Conservation (phyloP, 2,888 invertebrate genomes). For the Acleris emargana region DNA sequence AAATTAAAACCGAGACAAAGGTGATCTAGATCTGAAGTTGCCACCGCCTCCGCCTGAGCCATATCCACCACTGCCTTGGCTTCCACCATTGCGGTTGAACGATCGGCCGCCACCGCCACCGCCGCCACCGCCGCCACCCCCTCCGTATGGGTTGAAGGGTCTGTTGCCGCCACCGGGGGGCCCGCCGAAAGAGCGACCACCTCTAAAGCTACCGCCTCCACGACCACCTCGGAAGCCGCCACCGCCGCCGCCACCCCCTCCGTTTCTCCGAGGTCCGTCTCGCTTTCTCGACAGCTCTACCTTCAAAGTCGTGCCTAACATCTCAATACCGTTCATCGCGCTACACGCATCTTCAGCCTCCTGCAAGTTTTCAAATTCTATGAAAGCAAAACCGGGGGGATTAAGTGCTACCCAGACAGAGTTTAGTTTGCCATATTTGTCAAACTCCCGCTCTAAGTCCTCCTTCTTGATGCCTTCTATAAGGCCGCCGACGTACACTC, state of each 20-base stretch:
- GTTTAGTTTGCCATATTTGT: conserved; percentile 95
- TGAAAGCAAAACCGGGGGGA: conserved; percentile 97
- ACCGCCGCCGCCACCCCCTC: conserved; percentile 82
- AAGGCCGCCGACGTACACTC: conserved; percentile 95
- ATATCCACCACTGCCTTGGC: conserved; percentile 60
- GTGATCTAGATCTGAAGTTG: conserved; percentile 82
- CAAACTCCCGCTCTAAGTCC: conserved; percentile 95
- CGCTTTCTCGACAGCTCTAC: conserved; percentile 94
- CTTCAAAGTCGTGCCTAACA: conserved; percentile 93
- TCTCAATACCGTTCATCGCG: conserved; percentile 93
- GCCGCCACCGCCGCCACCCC: conserved; percentile 71
- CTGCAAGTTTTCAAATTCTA: conserved; percentile 94
- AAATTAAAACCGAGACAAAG: conserved; percentile 76
- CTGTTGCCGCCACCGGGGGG: conserved; percentile 83
- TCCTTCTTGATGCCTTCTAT: conserved; percentile 95
- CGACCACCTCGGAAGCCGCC: conserved; percentile 68
- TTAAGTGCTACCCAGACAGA: conserved; percentile 97
- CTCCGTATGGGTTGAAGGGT: conserved; percentile 83
- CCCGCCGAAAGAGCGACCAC: conserved; percentile 77
- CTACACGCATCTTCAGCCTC: conserved; percentile 96
- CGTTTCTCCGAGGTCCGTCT: conserved; percentile 87
- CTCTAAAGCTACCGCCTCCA: conserved; percentile 74
- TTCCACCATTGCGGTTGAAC: conserved; percentile 49
- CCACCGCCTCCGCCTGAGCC: conserved; percentile 73
- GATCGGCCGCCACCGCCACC: conserved; percentile 59